Conservation (phyloP, 2,113 vertebrate species). For the Chauna torquata region DNA sequence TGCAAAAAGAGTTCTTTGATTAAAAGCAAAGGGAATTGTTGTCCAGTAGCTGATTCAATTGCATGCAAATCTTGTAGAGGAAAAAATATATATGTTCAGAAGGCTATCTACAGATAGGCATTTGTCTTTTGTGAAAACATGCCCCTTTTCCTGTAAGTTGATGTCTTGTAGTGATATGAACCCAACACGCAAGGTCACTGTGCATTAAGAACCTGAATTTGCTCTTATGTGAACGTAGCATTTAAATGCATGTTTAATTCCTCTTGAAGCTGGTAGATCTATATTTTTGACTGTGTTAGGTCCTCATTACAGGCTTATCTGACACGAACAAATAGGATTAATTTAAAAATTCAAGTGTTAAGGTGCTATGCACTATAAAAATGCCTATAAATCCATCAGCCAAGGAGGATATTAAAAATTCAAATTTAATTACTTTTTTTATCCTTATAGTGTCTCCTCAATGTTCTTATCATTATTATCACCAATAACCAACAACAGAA, state of each 20-base stretch:
- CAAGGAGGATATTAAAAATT: not conserved
- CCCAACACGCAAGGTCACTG: not conserved
- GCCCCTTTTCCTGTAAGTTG: not conserved
- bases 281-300: not conserved
- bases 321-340: not conserved
- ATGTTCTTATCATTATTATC: not conserved
- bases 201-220: not conserved
- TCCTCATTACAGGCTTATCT: not conserved
- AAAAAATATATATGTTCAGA: not conserved
- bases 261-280: not conserved
- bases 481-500: not conserved
- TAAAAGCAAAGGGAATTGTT: not conserved
- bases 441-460: not conserved
- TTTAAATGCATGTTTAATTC: not conserved
- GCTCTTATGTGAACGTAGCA: not conserved
- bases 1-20: not conserved
- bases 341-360: not conserved
- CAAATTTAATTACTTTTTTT: not conserved
- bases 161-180: not conserved
- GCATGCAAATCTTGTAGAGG: not conserved
- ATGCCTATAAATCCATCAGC: not conserved
- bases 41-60: not conserved
- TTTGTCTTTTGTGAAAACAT: not conserved
- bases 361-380: not conserved
- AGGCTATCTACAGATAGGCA: not conserved